Percentiles rank a stretch among this genome's conserved stretches.
Conservation (phyloP, 2,113 vertebrate genomes). For the Odocoileus virginianus region DNA sequence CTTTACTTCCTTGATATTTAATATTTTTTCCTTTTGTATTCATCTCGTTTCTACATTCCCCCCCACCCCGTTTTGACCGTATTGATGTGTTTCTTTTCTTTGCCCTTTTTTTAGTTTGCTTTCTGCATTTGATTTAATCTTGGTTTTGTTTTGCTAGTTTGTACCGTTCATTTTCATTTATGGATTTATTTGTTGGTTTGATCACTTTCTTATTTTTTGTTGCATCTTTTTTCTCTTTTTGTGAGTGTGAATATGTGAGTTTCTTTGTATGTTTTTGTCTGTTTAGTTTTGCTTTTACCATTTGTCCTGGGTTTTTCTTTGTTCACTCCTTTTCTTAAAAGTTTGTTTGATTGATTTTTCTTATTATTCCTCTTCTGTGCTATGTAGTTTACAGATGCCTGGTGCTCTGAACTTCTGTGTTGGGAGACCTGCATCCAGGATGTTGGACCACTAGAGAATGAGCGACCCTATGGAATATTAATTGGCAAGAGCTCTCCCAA, state of each 20-base stretch:
- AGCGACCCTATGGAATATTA: neutral
- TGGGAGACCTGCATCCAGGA: neutral
- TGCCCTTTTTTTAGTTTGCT: neutral
- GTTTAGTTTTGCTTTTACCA: neutral
- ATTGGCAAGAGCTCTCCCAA: neutral
- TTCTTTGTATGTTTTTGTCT: neutral
- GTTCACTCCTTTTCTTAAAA: rapidly evolving
- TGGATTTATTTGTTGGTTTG: neutral
- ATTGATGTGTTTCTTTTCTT: neutral
- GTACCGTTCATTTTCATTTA: neutral
- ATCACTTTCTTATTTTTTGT: neutral
- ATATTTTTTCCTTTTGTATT: neutral
- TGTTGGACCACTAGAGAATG: neutral
- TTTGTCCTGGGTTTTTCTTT: neutral
- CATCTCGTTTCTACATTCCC: no score
- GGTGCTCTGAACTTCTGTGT: neutral
- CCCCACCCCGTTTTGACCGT: rapidly evolving
- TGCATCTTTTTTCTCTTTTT: neutral
- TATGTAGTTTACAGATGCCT: neutral
- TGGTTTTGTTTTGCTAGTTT: neutral
- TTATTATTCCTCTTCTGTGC: neutral
- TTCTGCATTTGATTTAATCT: neutral
- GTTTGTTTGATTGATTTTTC: neutral
- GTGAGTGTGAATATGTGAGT: neutral
- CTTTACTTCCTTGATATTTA: neutral